Percentiles rank a stretch among this genome's conserved stretches.
Evolutionary conservation across 2,797 vertebrate species (phyloP).

Genomic region (Lutjanus argentimaculatus): DNA sequence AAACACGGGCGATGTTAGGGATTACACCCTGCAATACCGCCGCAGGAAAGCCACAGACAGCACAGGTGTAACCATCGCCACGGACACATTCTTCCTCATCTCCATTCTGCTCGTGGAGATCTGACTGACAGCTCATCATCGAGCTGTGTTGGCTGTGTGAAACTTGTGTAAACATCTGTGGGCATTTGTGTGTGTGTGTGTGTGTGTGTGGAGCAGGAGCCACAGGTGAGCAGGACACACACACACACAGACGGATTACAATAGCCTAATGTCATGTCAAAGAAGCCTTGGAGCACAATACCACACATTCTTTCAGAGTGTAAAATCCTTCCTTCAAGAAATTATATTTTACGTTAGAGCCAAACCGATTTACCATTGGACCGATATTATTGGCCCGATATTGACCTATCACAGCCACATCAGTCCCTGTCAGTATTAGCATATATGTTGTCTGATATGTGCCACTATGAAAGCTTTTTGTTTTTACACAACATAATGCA

Average conservation of each 20-base stretch:
- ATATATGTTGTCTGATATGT: no score
- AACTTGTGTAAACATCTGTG: conserved; percentile 79
- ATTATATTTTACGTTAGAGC: not conserved
- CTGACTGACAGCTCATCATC: conserved; percentile 79
- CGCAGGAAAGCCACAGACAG: conserved; percentile 69
- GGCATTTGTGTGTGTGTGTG: conserved; percentile 36
- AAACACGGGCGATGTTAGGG: conserved; percentile 83
- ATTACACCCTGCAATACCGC: conserved; percentile 75
- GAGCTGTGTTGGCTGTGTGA: conserved; percentile 44
- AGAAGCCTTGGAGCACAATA: conserved; percentile 66
- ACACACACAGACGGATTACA: conserved; percentile 57
- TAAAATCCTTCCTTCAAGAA: conserved; percentile 7
- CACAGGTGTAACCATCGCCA: conserved; percentile 74
- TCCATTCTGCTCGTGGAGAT: conserved; percentile 44
- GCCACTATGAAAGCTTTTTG: no score
- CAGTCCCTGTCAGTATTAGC: no score
- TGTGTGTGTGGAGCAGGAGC: conserved; percentile 34
- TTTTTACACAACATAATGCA: no score
- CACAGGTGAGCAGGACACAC: conserved; percentile 62
- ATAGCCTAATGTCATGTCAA: conserved; percentile 50
- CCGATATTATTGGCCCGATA: no score
- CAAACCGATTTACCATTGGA: no score
- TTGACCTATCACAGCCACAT: no score
- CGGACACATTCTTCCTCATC: conserved; percentile 63
- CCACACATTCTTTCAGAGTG: conserved; percentile 47